Evolutionary conservation across 2,888 invertebrate genomes (phyloP), one percentile per base, ranked within the genome.

Genomic region (Leuctra nigra): DNA sequence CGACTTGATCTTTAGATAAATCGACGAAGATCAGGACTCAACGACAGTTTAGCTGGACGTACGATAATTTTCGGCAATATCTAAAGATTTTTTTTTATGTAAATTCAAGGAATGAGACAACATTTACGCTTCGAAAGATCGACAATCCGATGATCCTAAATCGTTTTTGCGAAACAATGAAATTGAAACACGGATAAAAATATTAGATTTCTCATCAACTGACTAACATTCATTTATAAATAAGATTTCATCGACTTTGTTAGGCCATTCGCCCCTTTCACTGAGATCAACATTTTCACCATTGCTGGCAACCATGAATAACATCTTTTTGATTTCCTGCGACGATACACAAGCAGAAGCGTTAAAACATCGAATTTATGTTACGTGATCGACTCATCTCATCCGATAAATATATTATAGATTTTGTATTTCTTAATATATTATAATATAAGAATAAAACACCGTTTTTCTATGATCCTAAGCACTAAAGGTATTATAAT

Each of bases 71-170:
- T 60, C 59, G 57, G 57, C 57, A 46, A 41, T 23, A 13, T 44
- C 44, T 20, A 44, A 22, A 44, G 22, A 44, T 23, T 44, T 20
- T 9, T 23, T 44, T 20, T 20, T 16, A 39, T n/a, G 55, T n/a
- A n/a, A n/a, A n/a, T n/a, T 46, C 48, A 61, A 57, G 53, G 55
- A 56, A 55, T 59, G 57, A 57, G 59, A 57, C 47, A 57, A 61
- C 61, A 61, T 61, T 61, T 61, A 61, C 61, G 61, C 59, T 61
- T 59, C 61, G 61, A n/a, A n/a, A n/a, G n/a, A n/a, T n/a, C n/a
- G 29, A 29, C 29, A 29, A 29, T 29, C 29, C 7, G 29, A 29
- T 29, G 6, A 29, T 29, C 11, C 29, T 29, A 29, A 29, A 11
- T 29, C 11, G 29, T 29, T 29, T 29, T 11, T 7, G 29, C 29